Evolutionary conservation across 2,888 invertebrate genomes (phyloP).

Genomic region (Polymixis flavicincta): DNA sequence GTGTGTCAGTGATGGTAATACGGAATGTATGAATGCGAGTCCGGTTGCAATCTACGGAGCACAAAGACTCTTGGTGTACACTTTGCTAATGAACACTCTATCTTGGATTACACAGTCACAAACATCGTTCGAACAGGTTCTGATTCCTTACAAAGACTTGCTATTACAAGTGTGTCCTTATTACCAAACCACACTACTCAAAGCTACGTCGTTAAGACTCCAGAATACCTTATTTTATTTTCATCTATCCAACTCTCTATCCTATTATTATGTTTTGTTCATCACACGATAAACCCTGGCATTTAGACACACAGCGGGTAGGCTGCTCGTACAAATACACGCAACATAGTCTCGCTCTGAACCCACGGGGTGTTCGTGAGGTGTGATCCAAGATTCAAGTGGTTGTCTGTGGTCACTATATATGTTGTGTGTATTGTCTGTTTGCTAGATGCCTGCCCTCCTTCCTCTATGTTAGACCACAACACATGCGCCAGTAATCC

Average conservation of each 20-base stretch:
- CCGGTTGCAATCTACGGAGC: slow-evolving; percentile 91
- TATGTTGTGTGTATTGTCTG: slow-evolving; percentile 96
- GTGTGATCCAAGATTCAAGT: slow-evolving; percentile 90
- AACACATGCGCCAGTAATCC: slow-evolving; percentile 94
- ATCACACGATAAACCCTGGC: slow-evolving; percentile 67
- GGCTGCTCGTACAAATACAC: slow-evolving; percentile 88
- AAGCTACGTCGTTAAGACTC: slow-evolving; percentile 56
- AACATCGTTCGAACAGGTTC: slow-evolving; percentile 80
- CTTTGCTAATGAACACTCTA: slow-evolving; percentile 87
- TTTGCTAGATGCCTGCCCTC: slow-evolving; percentile 98
- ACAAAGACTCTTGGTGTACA: slow-evolving; percentile 90
- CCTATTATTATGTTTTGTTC: slow-evolving; percentile 84
- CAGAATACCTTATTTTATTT: slow-evolving; percentile 82
- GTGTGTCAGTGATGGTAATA: slow-evolving; percentile 69
- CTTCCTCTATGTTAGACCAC: slow-evolving; percentile 96
- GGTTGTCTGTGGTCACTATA: slow-evolving; percentile 91
- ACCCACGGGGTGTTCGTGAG: slow-evolving; percentile 86
- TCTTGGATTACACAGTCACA: slow-evolving; percentile 91
- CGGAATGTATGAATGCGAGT: slow-evolving; percentile 83
- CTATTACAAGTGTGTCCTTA: slow-evolving; percentile 53
- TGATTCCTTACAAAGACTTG: slow-evolving; percentile 59
- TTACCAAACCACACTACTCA: slow-evolving; percentile 69
- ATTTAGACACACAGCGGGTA: slow-evolving; percentile 78
- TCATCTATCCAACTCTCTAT: slow-evolving; percentile 87
- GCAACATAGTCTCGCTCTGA: slow-evolving; percentile 88